Evolutionary conservation across 1,140 invertebrate species (phyloP).

Genomic region (Aleiodes sp.): DNA sequence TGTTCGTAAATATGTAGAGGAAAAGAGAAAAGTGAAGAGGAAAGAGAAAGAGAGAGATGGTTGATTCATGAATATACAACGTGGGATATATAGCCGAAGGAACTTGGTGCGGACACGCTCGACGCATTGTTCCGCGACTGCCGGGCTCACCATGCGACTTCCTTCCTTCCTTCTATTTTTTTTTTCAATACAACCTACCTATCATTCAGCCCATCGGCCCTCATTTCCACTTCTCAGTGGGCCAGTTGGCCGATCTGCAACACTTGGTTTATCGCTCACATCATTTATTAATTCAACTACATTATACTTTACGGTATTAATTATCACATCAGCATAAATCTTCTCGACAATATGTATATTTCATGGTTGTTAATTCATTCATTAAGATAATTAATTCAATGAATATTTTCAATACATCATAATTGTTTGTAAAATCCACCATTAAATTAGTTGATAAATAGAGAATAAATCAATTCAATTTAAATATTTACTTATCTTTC

Average conservation of each 20-base stretch:
- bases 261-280: not conserved
- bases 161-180: conserved; percentile 23
- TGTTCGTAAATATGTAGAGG: conserved; percentile 33
- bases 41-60: not conserved
- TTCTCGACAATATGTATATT: not conserved
- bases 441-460: not conserved
- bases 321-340: not conserved
- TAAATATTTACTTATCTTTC: too few species aligned
- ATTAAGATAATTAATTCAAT: not conserved
- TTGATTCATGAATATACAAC: conserved; percentile 35
- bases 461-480: not conserved
- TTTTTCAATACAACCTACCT: not conserved
- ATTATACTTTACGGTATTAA: not conserved
- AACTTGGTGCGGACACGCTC: conserved; percentile 18
- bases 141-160: too few species aligned
- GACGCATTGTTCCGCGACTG: conserved; percentile 29
- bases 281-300: not conserved
- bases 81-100: not conserved
- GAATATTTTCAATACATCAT: too few species aligned
- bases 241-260: conserved; percentile 27
- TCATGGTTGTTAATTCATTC: not conserved
- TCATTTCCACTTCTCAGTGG: conserved; percentile 32
- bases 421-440: too few species aligned
- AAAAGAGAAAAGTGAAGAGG: not conserved
- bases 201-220: conserved; percentile 21